Evolutionary conservation across 2,888 invertebrate species (phyloP).

Genomic region (Gibbula magus): DNA sequence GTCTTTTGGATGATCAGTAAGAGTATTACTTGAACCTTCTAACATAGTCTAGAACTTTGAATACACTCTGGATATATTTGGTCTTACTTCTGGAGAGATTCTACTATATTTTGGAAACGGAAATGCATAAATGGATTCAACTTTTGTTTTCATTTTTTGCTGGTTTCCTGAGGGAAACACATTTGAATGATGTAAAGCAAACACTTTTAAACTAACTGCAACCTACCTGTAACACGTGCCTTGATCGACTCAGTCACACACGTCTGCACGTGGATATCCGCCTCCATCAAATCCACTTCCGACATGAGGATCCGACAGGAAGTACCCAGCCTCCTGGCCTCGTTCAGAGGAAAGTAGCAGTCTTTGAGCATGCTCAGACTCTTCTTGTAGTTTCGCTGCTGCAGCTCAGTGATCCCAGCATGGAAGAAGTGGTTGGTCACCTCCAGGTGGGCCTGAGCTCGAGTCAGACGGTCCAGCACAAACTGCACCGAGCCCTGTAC

Average conservation of each 20-base stretch:
- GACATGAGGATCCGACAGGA: conserved; percentile 2
- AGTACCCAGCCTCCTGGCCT: conserved; percentile 33
- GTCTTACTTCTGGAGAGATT: too few species aligned
- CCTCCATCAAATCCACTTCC: conserved; percentile 37
- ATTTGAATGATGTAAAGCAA: too few species aligned
- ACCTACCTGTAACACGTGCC: conserved; percentile 46
- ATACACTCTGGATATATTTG: too few species aligned
- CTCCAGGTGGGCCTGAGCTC: conserved; percentile 22
- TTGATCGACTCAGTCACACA: conserved; percentile 46
- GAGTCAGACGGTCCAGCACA: background rate
- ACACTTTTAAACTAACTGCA: background rate
- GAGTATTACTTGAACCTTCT: too few species aligned
- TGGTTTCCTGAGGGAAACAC: too few species aligned
- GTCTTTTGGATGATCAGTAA: too few species aligned
- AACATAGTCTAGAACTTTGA: too few species aligned
- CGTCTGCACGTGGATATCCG: conserved; percentile 45
- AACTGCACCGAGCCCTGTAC: background rate
- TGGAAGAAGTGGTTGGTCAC: conserved; percentile 30
- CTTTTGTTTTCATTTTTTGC: too few species aligned
- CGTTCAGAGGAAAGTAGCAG: conserved; percentile 42
- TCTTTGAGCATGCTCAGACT: conserved; percentile 42
- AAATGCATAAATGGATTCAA: too few species aligned
- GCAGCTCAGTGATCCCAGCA: conserved; percentile 27
- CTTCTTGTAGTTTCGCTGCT: conserved; percentile 32
- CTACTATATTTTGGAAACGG: too few species aligned